Base-by-base conservation (phyloP, 2,888 invertebrate genomes). In the Sarcophaga variegata region DNA sequence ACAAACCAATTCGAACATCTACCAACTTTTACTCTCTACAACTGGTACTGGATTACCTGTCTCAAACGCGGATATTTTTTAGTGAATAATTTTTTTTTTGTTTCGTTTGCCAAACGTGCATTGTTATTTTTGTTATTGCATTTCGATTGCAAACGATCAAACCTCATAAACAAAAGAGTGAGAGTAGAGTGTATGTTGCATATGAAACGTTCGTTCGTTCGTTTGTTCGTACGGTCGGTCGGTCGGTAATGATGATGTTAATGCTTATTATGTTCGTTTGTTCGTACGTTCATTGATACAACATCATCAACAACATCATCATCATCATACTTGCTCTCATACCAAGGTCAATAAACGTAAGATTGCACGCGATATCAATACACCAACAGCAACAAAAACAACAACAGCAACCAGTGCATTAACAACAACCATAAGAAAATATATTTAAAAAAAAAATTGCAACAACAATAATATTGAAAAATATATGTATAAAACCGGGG, bases 271-370 rank as follows among this genome's bases (percentile, higher is more conserved):
- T 60, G 72, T 72, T 83, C 63, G 81, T 59, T 70, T 59, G 75
- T 78, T 82, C 71, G 86, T 77, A 83, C 83, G 87, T 79, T 84
- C 84, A 84, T 87, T 84, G 79, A 87, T 84, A 81, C 87, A 84
- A 14, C 49, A 49, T 49, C 49, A 49, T 49, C 49, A 49, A 49
- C 49, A 49, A 12, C 49, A 49, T 14, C 54, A 54, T 54, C 54
- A 54, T 14, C 54, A 54, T 87, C 87, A 87, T 84, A 87, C 87
- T 87, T 87, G 84, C 84, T 84, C 84, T 87, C 84, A 87, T 87
- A 87, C 87, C 89, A 89, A 89, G 89, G 89, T 87, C 89, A 89
- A 89, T 89, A 89, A 89, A 89, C 89, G 88, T 86, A 88, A 88
- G 82, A 88, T 84, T 88, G 88, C 89, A 88, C 87, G 88, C 88